phyloP scores from a whole-genome alignment of 1,140 invertebrate species.

The Tetragnatha versicolor region DNA sequence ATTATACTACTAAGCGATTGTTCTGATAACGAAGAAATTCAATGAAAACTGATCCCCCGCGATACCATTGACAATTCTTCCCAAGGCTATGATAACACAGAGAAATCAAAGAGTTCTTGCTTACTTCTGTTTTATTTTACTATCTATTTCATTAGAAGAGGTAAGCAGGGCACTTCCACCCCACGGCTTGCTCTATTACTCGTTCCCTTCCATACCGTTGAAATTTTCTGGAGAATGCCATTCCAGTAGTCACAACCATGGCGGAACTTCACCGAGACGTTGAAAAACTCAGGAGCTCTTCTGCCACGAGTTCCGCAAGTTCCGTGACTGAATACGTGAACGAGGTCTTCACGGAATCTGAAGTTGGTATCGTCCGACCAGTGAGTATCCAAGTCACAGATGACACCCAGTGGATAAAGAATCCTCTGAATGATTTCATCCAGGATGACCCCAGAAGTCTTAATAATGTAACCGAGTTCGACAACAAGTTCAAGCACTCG shows the following conservation, averaged over 20 bases:
- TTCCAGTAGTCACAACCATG: neutral
- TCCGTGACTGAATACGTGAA: slow-evolving; percentile 43
- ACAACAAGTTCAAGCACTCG: neutral
- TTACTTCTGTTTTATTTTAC: neutral
- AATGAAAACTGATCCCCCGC: neutral
- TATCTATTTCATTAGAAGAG: neutral
- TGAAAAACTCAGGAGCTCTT: neutral
- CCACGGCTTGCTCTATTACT: neutral
- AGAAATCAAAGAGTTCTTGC: neutral
- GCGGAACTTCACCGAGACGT: neutral
- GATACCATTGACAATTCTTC: slow-evolving; percentile 9
- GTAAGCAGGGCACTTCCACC: neutral
- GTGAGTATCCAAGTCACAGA: slow-evolving; percentile 5
- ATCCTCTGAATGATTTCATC: neutral
- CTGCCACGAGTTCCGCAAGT: slow-evolving; percentile 11
- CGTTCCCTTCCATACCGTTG: neutral
- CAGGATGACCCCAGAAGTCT: neutral
- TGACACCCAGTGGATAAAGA: neutral
- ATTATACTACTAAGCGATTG: slow-evolving; percentile 1
- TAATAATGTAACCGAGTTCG: neutral
- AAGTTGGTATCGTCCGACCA: slow-evolving; percentile 2
- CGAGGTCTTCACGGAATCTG: slow-evolving; percentile 17
- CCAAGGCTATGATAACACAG: neutral
- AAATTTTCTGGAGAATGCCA: neutral
- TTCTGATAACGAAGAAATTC: slow-evolving; percentile 5